Evolutionary conservation across 2,797 vertebrate genomes (phyloP), one percentile per base, ranked within the genome.

Genomic region (Cacajao melanocephalus): DNA sequence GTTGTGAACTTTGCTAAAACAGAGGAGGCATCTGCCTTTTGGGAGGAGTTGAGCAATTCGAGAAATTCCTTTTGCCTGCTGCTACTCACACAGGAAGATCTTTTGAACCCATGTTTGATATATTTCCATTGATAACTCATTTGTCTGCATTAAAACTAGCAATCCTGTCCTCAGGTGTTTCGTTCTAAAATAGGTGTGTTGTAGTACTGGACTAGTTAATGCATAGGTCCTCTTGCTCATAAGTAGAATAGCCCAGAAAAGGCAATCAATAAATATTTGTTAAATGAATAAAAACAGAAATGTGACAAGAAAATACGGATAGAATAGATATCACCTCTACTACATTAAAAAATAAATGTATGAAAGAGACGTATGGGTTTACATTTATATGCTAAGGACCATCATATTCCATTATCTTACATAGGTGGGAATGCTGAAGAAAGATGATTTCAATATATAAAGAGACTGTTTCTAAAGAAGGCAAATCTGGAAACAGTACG

Each of bases 261-360:
- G 13, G 7, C 11, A 83, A 87, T 67, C 58, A 48, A 44, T 55
- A 75, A 28, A 50, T 86, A 88, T 87, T 73, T 92, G 67, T 61
- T 82, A 93, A 88, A 93, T 55, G 57, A 91, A 91, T 73, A 58
- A 81, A 94, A 89, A 57, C 20, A 87, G 22, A 12, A 83, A n/a
- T 48, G 26, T 30, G 19, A 10, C 3, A 57, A 94, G 36, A 72
- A 94, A 82, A 4, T 75, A 73, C 44, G 33, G 12, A 39, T 73
- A 14, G 19, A 61, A 83, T 92, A 17, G 30, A 9, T 78, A n/a
- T 55, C 13, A 92, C 20, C 12, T 82, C 20, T 70, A 46, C 36
- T 92, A 83, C 13, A 79, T 41, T 73, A 82, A 73, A 36, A 96
- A 57, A 48, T 85, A 14, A 64, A 79, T 44, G 7, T n/a, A 50